Evolutionary conservation across 2,888 invertebrate genomes (phyloP).

Genomic region (Coecobrya sp.): DNA sequence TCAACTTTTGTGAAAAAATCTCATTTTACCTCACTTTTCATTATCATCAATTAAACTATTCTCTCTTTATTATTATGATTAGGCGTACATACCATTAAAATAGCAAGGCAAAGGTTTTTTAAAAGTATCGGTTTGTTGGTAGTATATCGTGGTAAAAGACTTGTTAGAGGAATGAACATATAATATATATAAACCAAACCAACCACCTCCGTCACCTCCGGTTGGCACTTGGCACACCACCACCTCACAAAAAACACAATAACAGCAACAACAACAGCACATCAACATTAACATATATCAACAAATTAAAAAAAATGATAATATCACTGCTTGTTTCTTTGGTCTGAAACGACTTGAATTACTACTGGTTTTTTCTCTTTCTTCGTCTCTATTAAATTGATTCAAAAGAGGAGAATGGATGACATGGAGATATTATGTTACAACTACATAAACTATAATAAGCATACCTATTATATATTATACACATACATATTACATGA

Average conservation of each 20-base stretch:
- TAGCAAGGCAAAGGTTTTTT: neutral
- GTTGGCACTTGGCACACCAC: neutral
- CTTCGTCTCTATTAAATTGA: conserved; percentile 59
- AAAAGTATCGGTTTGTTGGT: neutral
- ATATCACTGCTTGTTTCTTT: conserved; percentile 46
- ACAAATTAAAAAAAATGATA: conserved; percentile 79
- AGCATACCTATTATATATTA: neutral
- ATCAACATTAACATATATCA: conserved; percentile 53
- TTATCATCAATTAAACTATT: conserved; percentile 19
- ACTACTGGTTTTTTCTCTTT: conserved; percentile 73
- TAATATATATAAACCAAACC: too few relatives aligned
- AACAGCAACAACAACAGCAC: neutral
- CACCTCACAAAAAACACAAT: too few relatives aligned
- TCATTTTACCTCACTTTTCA: conserved; percentile 49
- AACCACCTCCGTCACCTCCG: too few relatives aligned
- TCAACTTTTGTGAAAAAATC: neutral
- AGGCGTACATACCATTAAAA: neutral
- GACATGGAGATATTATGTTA: conserved; percentile 73
- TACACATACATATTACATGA: neutral
- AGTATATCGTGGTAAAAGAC: conserved; percentile 12
- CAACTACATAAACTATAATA: conserved; percentile 28
- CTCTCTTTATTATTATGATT: conserved; percentile 5
- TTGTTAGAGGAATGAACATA: neutral
- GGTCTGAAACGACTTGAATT: conserved; percentile 73
- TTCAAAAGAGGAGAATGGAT: conserved; percentile 50